Conservation (phyloP, 2,113 vertebrate genomes). For the Pao palembangensis region DNA sequence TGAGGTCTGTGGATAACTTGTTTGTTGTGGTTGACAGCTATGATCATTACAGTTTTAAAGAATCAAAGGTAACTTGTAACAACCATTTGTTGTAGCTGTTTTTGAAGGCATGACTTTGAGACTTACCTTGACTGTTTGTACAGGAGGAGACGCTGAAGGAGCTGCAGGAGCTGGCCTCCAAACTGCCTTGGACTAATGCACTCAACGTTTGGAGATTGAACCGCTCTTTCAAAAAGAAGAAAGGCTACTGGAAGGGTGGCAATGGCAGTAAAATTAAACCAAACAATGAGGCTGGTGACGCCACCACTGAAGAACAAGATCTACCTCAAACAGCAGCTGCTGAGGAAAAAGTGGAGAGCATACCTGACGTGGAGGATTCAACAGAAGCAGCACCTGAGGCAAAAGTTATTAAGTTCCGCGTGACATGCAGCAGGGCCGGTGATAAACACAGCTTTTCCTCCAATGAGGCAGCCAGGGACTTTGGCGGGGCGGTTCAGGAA, state of each 20-base stretch:
- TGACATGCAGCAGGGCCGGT: constrained; percentile 91
- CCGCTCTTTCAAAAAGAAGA: constrained; percentile 87
- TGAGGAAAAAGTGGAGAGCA: constrained; percentile 9
- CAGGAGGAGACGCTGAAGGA: constrained; percentile 89
- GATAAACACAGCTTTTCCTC: constrained; percentile 94
- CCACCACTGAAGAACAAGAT: constrained; percentile 29
- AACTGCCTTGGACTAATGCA: constrained; percentile 83
- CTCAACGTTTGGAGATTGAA: constrained; percentile 91
- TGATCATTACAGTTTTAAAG: constrained; percentile 86
- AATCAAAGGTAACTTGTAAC: constrained; percentile 80
- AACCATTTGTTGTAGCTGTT: neutral
- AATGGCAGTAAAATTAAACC: constrained; percentile 48
- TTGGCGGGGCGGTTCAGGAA: constrained; percentile 93
- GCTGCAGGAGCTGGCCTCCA: constrained; percentile 82
- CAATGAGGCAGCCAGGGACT: constrained; percentile 92
- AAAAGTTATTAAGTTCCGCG: constrained; percentile 83
- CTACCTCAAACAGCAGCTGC: constrained; percentile 7
- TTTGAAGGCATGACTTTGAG: neutral
- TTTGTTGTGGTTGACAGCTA: constrained; percentile 92
- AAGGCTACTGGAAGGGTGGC: constrained; percentile 76
- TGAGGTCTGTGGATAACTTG: constrained; percentile 93
- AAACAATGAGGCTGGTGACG: constrained; percentile 13
- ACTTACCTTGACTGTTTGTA: constrained; percentile 5
- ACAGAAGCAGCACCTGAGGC: constrained; percentile 39
- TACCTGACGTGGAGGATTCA: constrained; percentile 4